These are phyloP conservation scores for Antedon mediterranea DNA, from an alignment of 53 echinoderm and acorn worm species.

Conservation along the genomic window DNA sequence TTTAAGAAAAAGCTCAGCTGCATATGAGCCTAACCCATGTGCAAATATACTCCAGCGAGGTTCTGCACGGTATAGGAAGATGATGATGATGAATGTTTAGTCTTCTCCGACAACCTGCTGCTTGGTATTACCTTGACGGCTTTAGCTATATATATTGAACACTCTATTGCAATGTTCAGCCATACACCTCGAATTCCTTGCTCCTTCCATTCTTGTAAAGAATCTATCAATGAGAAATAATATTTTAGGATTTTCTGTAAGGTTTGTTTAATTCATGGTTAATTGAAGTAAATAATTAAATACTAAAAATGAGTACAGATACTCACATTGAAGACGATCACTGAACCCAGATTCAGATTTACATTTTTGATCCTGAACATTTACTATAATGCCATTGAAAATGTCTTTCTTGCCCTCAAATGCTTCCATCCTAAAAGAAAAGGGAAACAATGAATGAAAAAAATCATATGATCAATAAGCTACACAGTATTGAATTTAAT, in stretches of 20 bases:
- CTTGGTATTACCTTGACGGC: constrained; percentile 62
- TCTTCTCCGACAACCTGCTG: too few relatives aligned
- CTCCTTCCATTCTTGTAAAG: constrained; percentile 42
- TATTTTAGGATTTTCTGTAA: too few relatives aligned
- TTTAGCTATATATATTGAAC: constrained; percentile 41
- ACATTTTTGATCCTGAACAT: neutral
- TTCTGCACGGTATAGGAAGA: too few relatives aligned
- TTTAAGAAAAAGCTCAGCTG: too few relatives aligned
- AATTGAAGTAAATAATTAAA: neutral
- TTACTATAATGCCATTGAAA: neutral
- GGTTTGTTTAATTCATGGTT: neutral
- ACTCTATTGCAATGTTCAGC: constrained; percentile 49
- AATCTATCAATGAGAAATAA: constrained; percentile 4
- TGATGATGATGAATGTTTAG: too few relatives aligned
- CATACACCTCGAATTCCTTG: constrained; percentile 47
- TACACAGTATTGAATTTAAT: too few relatives aligned
- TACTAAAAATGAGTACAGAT: neutral
- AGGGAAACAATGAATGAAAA: too few relatives aligned
- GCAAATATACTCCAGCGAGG: too few relatives aligned
- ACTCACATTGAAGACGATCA: neutral
- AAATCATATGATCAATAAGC: too few relatives aligned
- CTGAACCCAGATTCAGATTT: neutral
- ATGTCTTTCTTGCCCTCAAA: neutral
- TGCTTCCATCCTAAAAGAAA: neutral
- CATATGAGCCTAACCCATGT: too few relatives aligned